phyloP scores from a whole-genome alignment of 23 tunicate species.

The Trididemnum clinides region DNA sequence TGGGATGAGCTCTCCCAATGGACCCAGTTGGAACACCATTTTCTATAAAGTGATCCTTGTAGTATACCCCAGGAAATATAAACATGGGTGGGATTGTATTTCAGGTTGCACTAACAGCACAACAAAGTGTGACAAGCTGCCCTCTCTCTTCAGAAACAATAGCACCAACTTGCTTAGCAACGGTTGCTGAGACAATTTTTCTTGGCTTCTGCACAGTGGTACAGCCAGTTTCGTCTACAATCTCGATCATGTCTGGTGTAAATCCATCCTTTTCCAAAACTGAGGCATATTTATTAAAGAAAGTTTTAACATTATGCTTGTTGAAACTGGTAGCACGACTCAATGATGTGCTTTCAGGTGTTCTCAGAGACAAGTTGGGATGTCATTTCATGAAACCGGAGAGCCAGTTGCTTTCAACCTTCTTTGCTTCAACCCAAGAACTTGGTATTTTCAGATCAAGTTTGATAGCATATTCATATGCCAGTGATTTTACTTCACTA shows the following conservation, averaged over 20 bases:
- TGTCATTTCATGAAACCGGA: not conserved
- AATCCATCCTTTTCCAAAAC: not conserved
- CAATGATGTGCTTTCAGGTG: not conserved
- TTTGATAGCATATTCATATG: conserved; percentile 3
- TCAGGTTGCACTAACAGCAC: not conserved
- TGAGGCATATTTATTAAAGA: not conserved
- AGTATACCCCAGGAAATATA: not conserved
- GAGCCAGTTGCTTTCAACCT: conserved; percentile 34
- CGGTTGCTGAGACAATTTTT: conserved; percentile 12
- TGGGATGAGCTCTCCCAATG: conserved; percentile 22
- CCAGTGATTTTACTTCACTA: not conserved
- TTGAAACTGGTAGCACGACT: conserved; percentile 6
- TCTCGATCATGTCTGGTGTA: conserved; percentile 16
- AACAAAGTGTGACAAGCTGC: conserved; percentile 9
- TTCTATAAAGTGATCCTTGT: not conserved
- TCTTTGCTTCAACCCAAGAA: not conserved
- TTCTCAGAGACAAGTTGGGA: not conserved
- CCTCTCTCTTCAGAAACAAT: conserved; percentile 34
- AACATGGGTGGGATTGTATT: not conserved
- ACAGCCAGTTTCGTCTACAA: conserved; percentile 36
- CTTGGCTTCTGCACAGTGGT: not conserved
- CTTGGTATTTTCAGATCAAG: not conserved
- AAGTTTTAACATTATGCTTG: not conserved
- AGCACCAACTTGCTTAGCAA: conserved; percentile 20
- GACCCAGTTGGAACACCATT: conserved; percentile 31